Percentiles rank a stretch among this genome's conserved stretches.
These are phyloP conservation scores for Ophthalmolycus amberensis DNA, from an alignment of 2,113 vertebrate species.

Conservation along the genomic window DNA sequence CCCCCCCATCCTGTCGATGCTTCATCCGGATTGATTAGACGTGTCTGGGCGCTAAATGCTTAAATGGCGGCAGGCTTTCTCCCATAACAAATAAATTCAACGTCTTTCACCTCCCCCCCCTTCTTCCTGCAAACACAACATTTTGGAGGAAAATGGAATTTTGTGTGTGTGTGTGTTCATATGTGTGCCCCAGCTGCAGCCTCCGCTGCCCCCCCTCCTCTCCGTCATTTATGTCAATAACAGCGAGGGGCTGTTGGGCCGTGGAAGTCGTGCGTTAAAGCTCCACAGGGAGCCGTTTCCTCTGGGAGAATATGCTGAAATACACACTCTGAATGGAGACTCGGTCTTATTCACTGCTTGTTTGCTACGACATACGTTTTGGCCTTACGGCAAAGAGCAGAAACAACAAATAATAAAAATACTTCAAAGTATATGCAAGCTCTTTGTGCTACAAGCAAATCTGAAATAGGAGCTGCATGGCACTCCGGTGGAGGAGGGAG, in stretches of 20 bases:
- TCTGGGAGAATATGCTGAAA: slow-evolving; percentile 31
- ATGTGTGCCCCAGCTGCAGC: slow-evolving; percentile 30
- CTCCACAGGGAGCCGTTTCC: slow-evolving; percentile 27
- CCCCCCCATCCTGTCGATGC: slow-evolving; percentile 37
- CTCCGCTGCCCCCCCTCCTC: slow-evolving; percentile 57
- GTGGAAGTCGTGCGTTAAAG: slow-evolving; percentile 13
- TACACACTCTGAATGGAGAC: background rate
- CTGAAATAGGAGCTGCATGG: slow-evolving; percentile 7
- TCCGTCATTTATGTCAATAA: slow-evolving; percentile 28
- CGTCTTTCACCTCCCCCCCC: background rate
- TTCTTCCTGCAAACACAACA: slow-evolving; percentile 16
- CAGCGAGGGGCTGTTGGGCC: slow-evolving; percentile 45
- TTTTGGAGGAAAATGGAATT: slow-evolving; percentile 24
- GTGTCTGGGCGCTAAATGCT: slow-evolving; percentile 13
- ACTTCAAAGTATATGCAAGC: slow-evolving; percentile 7
- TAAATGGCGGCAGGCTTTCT: background rate
- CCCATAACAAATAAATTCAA: background rate
- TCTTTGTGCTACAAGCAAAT: slow-evolving; percentile 25
- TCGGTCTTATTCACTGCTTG: background rate
- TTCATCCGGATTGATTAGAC: slow-evolving; percentile 43
- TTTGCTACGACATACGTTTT: slow-evolving; percentile 13
- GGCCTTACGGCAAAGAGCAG: background rate
- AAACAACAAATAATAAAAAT: background rate
- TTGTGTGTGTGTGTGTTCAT: background rate
- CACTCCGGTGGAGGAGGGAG: slow-evolving; percentile 5